Conservation (phyloP, 2,113 vertebrate species). For the Accipiter virgatus region DNA sequence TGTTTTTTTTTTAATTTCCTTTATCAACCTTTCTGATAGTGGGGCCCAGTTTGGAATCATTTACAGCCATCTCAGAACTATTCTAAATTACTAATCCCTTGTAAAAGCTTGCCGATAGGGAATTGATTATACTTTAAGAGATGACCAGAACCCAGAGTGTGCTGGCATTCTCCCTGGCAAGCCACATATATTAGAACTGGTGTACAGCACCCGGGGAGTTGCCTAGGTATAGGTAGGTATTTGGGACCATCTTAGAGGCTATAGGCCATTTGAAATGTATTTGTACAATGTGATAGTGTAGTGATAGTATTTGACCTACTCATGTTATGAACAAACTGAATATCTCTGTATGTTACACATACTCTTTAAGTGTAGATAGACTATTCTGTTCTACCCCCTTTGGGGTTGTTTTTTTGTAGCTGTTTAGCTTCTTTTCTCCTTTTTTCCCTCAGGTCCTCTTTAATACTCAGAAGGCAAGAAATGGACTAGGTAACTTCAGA, state of each 20-base stretch:
- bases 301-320: background rate
- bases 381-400: background rate
- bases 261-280: background rate
- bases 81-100: background rate
- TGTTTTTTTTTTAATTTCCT: background rate
- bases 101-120: background rate
- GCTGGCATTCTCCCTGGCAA: background rate
- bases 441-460: background rate
- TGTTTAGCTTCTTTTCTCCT: background rate
- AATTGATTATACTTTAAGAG: background rate
- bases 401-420: background rate
- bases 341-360: background rate
- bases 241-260: background rate
- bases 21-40: background rate
- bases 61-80: background rate
- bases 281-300: background rate
- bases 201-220: background rate
- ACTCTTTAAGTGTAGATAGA: background rate
- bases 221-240: background rate
- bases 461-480: background rate
- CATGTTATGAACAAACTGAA: background rate
- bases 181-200: background rate
- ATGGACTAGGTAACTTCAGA: background rate
- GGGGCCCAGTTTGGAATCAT: background rate
- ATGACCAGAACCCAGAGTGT: background rate